phyloP scores from a whole-genome alignment of 1,140 invertebrate genomes.

The Drosophila pseudoananassae region DNA sequence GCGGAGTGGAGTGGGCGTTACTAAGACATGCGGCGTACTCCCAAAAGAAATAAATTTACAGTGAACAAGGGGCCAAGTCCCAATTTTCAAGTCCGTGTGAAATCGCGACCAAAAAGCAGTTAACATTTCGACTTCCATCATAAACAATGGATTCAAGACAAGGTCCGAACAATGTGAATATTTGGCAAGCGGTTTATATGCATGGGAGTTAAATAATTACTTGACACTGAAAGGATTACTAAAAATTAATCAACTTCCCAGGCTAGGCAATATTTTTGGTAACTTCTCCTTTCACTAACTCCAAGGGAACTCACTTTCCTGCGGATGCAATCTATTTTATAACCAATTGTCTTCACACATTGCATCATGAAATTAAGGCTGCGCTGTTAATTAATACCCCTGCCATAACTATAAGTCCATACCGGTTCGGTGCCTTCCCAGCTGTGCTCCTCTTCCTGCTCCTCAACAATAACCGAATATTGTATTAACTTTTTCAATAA shows the following conservation, averaged over 20 bases:
- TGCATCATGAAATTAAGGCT: conserved; percentile 58
- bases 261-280: background rate
- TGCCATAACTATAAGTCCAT: conserved; percentile 14
- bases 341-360: background rate
- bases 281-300: background rate
- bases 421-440: conserved; percentile 25
- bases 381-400: conserved; percentile 45
- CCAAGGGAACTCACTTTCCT: background rate
- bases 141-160: conserved; percentile 28
- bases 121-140: conserved; percentile 36
- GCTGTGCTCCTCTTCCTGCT: conserved; percentile 16
- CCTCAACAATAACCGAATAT: background rate
- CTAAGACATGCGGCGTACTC: conserved; percentile 17
- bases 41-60: conserved; percentile 39
- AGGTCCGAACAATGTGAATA: conserved; percentile 21
- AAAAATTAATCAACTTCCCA: too few relatives aligned
- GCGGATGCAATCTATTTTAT: conserved; percentile 6
- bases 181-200: conserved; percentile 20
- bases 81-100: conserved; percentile 31
- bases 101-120: conserved; percentile 35
- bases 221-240: background rate
- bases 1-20: conserved; percentile 15
- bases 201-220: background rate
- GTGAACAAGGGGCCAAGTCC: conserved; percentile 18
- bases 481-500: conserved; percentile 3